A percentile compares a stretch with the other conserved stretches of the same genome.
phyloP scores from a whole-genome alignment of 23 tunicate species.

The Trididemnum miniatum region DNA sequence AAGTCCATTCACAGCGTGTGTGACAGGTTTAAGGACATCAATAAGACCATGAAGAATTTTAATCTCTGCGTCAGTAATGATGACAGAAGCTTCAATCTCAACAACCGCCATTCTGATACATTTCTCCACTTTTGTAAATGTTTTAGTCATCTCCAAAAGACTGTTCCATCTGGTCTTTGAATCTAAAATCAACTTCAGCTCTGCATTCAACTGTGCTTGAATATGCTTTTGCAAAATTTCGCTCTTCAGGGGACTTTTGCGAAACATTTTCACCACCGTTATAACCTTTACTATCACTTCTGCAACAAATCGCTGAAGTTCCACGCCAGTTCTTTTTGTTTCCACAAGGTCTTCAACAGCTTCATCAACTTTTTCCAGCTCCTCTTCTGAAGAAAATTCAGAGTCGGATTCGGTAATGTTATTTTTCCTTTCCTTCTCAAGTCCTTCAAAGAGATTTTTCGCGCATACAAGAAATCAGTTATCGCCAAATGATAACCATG shows the following conservation, averaged over 20 bases:
- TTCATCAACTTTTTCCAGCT: conserved; percentile 53
- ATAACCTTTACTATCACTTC: conserved; percentile 57
- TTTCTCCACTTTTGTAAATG: conserved; percentile 45
- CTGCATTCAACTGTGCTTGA: conserved; percentile 51
- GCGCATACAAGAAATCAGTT: conserved; percentile 57
- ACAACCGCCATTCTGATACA: conserved; percentile 68
- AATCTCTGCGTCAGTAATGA: conserved; percentile 33
- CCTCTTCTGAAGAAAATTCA: conserved; percentile 57
- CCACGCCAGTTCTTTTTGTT: conserved; percentile 32
- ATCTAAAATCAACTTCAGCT: conserved; percentile 67
- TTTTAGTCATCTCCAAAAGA: conserved; percentile 64
- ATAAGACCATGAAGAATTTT: conserved; percentile 42
- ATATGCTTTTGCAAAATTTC: conserved; percentile 71
- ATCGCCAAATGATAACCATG: conserved; percentile 63
- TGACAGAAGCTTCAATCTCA: conserved; percentile 43
- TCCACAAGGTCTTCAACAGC: conserved; percentile 49
- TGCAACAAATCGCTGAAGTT: conserved; percentile 60
- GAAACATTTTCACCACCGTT: conserved; percentile 47
- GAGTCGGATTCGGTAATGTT: conserved; percentile 38
- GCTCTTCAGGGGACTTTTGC: conserved; percentile 49
- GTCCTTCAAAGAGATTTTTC: conserved; percentile 44
- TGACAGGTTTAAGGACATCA: conserved; percentile 54
- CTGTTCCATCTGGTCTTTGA: conserved; percentile 75
- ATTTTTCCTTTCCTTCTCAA: conserved; percentile 19
- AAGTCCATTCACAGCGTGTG: conserved; percentile 40